These are phyloP conservation scores for Neogale vison DNA, from an alignment of 2,113 vertebrate genomes.

Conservation along the genomic window DNA sequence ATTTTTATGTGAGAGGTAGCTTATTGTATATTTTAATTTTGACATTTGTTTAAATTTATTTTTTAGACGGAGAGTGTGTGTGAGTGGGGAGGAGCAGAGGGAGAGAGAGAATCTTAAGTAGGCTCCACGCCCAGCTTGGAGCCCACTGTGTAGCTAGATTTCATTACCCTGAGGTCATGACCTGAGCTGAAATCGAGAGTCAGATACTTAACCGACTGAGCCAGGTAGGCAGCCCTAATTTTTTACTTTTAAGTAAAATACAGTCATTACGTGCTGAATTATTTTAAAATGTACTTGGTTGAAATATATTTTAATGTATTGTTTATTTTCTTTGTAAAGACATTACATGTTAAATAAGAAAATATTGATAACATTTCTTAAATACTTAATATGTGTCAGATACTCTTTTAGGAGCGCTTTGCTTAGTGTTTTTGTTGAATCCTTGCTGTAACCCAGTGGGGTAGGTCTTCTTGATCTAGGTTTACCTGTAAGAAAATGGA, in stretches of 20 bases:
- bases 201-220: neutral
- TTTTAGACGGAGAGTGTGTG: neutral
- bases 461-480: neutral
- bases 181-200: neutral
- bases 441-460: neutral
- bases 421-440: neutral
- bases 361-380: neutral
- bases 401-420: neutral
- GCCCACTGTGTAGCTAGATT: neutral
- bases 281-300: constrained; percentile 19
- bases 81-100: neutral
- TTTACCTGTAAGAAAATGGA: neutral
- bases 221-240: neutral
- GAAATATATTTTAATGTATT: neutral
- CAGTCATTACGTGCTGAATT: neutral
- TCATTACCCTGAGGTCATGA: neutral
- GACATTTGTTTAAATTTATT: neutral
- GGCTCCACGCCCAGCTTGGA: neutral
- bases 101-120: neutral
- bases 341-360: neutral
- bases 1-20: constrained; percentile 4
- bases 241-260: neutral
- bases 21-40: constrained; percentile 45
- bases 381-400: neutral
- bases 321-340: neutral